Conservation (phyloP, 2,113 vertebrate genomes). For the Felis chaus region DNA sequence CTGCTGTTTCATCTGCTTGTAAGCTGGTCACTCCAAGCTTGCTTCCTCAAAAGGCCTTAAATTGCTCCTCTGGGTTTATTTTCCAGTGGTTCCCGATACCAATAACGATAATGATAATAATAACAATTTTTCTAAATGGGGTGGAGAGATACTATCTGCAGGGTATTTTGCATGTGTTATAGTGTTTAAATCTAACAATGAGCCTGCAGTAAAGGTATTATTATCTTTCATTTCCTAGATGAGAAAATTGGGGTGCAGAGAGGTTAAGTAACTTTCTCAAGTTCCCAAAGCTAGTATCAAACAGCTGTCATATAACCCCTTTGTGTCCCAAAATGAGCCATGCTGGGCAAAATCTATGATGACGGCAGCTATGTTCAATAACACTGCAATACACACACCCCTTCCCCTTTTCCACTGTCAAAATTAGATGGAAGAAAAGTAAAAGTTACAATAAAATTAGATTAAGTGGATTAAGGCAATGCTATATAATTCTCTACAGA, state of each 20-base stretch:
- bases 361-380: neutral
- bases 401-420: neutral
- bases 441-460: neutral
- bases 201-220: neutral
- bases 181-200: neutral
- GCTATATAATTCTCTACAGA: neutral
- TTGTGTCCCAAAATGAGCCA: neutral
- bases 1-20: neutral
- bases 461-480: neutral
- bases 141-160: neutral
- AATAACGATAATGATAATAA: neutral
- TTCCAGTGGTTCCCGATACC: neutral
- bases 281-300: neutral
- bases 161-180: neutral
- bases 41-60: neutral
- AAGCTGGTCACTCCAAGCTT: neutral
- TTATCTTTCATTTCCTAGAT: slow-evolving; percentile 44
- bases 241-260: slow-evolving; percentile 27
- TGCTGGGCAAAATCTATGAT: neutral
- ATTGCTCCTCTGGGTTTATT: neutral
- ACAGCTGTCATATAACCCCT: neutral
- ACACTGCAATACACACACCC: neutral
- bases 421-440: neutral
- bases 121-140: neutral
- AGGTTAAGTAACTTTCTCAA: slow-evolving; percentile 19